These are phyloP conservation scores for Raphicerus campestris DNA, from an alignment of 2,113 vertebrate genomes.

Conservation along the genomic window DNA sequence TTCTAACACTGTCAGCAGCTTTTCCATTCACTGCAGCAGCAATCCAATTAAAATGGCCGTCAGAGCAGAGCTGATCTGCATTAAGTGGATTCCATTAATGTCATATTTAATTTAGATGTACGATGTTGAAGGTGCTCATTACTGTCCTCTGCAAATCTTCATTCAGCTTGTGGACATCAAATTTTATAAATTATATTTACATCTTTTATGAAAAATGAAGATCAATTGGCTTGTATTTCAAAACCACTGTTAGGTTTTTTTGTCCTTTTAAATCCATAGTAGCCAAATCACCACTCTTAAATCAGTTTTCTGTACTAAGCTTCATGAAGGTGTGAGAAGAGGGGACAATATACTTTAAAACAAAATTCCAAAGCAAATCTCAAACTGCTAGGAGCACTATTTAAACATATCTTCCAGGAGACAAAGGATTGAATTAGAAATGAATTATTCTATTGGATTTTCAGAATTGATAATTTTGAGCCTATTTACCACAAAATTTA, in stretches of 20 bases:
- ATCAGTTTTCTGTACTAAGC: neutral
- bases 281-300: neutral
- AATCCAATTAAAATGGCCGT: constrained; percentile 80
- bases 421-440: neutral
- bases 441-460: neutral
- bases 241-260: neutral
- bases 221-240: neutral
- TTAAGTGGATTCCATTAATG: constrained; percentile 75
- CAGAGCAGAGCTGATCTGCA: constrained; percentile 70
- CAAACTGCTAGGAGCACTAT: neutral
- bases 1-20: constrained; percentile 70
- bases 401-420: neutral
- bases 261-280: neutral
- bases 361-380: neutral
- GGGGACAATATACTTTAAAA: neutral
- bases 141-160: constrained; percentile 57
- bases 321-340: neutral
- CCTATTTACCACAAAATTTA: neutral
- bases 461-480: neutral
- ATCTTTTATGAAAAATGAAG: constrained; percentile 59
- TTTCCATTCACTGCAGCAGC: constrained; percentile 61
- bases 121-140: constrained; percentile 68
- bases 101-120: constrained; percentile 78
- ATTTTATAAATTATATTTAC: constrained; percentile 66
- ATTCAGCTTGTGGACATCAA: constrained; percentile 46